Base-by-base conservation (phyloP, 1,140 invertebrate genomes). In the Rhysida immarginata region DNA sequence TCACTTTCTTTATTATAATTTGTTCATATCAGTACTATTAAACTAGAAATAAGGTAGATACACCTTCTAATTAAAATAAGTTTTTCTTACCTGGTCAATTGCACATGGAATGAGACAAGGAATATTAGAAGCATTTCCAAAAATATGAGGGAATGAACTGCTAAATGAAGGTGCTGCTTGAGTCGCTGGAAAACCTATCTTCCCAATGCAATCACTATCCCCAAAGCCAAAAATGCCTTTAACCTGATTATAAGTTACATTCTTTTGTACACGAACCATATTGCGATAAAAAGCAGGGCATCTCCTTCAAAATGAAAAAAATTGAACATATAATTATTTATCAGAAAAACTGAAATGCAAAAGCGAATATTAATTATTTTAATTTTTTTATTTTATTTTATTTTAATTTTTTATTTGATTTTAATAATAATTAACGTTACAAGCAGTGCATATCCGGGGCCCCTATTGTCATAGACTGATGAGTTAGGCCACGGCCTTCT, bases 41-140 rank as follows among this genome's bases (percentile, higher is more conserved):
- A n/a, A n/a, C n/a, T n/a, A n/a, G n/a, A n/a, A n/a, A n/a, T n/a
- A n/a, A n/a, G n/a, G n/a, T n/a, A n/a, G n/a, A n/a, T n/a, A n/a
- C n/a, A n/a, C n/a, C n/a, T n/a, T n/a, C n/a, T n/a, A n/a, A n/a
- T n/a, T n/a, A n/a, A n/a, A n/a, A n/a, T n/a, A n/a, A n/a, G n/a
- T n/a, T 57, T 26, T 44, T 44, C 42, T 61, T 68, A 81, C 81
- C 74, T 99, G 96, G 78, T 99, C 96, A 64, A 99, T 99, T 26
- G 93, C 96, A 74, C 95, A 99, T 0, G 96, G 96, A 60, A 99
- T 96, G 1, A 99, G 74, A 66, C 92, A 96, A 2, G 85, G 85
- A 53, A 92, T 76, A 67, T 92, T 87, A 51, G 81, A 81, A 54
- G 81, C 76, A 1, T 77, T 66, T 27, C 72, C 82, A 70, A 99